phyloP scores from a whole-genome alignment of 2,113 vertebrate genomes.

The Microtus oregoni region DNA sequence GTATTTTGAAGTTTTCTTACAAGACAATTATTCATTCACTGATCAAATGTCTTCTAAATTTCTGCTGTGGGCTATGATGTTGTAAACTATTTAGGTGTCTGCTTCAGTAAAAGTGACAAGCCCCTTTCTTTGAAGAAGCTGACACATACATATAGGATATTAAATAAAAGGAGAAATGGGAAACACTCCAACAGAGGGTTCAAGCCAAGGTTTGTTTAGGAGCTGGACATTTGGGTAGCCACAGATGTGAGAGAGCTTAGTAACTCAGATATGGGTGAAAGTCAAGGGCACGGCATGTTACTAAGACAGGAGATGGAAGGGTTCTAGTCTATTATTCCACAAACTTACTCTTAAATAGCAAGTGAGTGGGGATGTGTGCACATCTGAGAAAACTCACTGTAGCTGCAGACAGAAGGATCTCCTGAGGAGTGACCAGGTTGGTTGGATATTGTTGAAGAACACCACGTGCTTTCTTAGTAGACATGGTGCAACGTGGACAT shows the following conservation, averaged over 20 bases:
- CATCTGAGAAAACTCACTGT: not conserved
- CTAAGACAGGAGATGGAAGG: not conserved
- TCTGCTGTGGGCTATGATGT: not conserved
- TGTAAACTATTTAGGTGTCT: not conserved
- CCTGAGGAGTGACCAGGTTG: not conserved
- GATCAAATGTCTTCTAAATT: not conserved
- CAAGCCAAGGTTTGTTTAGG: not conserved
- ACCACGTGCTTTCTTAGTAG: not conserved
- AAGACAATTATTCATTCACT: not conserved
- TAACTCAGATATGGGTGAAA: not conserved
- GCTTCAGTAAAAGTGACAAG: not conserved
- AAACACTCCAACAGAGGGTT: not conserved
- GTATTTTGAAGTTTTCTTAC: slow-evolving; percentile 15
- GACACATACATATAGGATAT: not conserved
- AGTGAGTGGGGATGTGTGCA: not conserved
- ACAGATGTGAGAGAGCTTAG: not conserved
- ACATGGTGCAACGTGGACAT: not conserved
- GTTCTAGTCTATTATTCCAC: not conserved
- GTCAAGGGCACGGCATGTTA: rapidly evolving
- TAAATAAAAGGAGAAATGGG: not conserved
- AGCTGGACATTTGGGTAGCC: not conserved
- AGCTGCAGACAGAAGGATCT: not conserved
- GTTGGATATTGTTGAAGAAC: not conserved
- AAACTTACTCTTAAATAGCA: not conserved
- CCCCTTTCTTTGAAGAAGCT: not conserved